These are phyloP conservation scores for Elymnias hypermnestra DNA, from an alignment of 1,140 invertebrate genomes.

Conservation along the genomic window DNA sequence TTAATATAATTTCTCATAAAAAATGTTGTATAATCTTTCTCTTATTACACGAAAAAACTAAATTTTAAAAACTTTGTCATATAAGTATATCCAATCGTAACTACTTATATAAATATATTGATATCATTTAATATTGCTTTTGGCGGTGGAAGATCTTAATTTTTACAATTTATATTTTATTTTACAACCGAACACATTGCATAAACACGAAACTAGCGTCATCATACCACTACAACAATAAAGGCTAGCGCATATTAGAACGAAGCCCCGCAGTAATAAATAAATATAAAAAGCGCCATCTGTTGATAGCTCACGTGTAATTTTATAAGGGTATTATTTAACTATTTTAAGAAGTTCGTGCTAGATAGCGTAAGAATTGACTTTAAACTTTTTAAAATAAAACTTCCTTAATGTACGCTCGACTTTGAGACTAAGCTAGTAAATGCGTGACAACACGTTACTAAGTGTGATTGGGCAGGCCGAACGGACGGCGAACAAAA, in stretches of 20 bases:
- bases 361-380: no score
- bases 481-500: no score
- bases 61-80: background rate
- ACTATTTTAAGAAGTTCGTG: no score
- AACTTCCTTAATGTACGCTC: no score
- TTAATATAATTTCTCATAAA: background rate
- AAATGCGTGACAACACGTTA: no score
- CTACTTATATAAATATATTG: slow-evolving; percentile 38
- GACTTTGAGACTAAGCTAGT: no score
- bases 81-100: slow-evolving; percentile 20
- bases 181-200: slow-evolving; percentile 3
- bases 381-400: no score
- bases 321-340: no score
- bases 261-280: no score
- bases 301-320: no score
- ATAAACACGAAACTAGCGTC: slow-evolving; percentile 20
- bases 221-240: slow-evolving; percentile 15
- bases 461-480: no score
- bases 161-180: slow-evolving; percentile 18
- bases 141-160: slow-evolving; percentile 38
- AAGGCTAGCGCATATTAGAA: slow-evolving; percentile 2
- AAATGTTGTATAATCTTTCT: background rate
- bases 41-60: background rate
- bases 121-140: slow-evolving; percentile 62
- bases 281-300: no score